These are phyloP conservation scores for Bufotes viridis DNA, from an alignment of 2,797 vertebrate genomes.

Conservation along the genomic window DNA sequence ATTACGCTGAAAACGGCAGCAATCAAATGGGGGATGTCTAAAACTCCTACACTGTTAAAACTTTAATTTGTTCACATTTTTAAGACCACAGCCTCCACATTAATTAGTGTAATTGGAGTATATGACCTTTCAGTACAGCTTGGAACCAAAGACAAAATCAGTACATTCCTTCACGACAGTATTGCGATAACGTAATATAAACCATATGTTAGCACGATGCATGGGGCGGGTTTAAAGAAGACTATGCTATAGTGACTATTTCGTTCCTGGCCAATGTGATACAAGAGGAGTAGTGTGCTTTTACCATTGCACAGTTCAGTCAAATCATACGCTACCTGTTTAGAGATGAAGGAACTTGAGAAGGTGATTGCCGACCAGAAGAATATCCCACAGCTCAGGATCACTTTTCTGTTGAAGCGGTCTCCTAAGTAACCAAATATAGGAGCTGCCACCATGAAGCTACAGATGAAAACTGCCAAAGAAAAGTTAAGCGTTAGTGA, in stretches of 20 bases:
- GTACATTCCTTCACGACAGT: constrained; percentile 2
- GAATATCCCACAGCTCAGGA: constrained; percentile 88
- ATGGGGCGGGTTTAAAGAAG: background rate
- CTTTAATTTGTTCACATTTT: too few species aligned
- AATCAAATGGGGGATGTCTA: too few species aligned
- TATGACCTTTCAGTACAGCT: background rate
- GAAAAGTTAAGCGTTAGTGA: constrained; percentile 45
- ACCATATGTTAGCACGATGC: background rate
- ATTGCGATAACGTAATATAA: background rate
- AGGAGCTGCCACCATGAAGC: constrained; percentile 88
- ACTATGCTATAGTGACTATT: background rate
- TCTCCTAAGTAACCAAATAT: constrained; percentile 90
- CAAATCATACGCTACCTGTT: constrained; percentile 75
- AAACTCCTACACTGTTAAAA: too few species aligned
- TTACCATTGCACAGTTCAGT: background rate
- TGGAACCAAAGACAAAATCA: background rate
- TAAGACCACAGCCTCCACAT: background rate
- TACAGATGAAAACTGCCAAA: constrained; percentile 88
- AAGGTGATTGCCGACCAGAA: constrained; percentile 88
- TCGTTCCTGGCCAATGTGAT: background rate
- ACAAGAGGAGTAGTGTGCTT: background rate
- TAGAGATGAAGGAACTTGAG: constrained; percentile 86
- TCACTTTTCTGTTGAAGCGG: constrained; percentile 88
- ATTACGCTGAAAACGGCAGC: too few species aligned
- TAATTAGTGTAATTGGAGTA: background rate